Evolutionary conservation across 2,797 vertebrate species (phyloP).

Genomic region (Bradypus variegatus): DNA sequence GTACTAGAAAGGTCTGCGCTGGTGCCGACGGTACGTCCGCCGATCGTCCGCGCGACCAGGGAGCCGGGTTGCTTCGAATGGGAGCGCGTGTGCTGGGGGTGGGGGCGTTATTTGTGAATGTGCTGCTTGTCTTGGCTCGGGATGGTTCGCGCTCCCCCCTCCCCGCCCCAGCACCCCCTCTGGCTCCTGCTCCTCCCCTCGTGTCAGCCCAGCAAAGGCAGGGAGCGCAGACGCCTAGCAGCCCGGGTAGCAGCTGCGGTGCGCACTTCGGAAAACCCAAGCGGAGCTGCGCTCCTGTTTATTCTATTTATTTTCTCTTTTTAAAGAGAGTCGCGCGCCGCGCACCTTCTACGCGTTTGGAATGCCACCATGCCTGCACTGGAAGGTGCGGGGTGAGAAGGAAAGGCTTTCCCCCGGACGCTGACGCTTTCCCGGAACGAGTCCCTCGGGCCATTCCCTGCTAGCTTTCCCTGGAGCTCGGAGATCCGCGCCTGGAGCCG

Average conservation of each 20-base stretch:
- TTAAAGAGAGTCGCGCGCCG: neutral
- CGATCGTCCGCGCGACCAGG: neutral
- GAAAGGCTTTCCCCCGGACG: neutral
- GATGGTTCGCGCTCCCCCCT: conserved; percentile 34
- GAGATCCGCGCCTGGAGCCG: neutral
- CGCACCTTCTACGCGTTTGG: neutral
- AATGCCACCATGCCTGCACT: neutral
- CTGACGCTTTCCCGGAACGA: neutral
- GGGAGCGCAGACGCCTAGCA: conserved; percentile 45
- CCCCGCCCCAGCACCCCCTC: conserved; percentile 42
- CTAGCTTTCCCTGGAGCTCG: neutral
- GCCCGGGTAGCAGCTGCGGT: neutral
- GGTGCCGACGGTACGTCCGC: neutral
- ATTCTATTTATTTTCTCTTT: neutral
- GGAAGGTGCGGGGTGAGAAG: neutral
- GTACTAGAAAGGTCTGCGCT: neutral
- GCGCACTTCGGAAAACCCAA: neutral
- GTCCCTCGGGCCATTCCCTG: neutral
- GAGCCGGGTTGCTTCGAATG: conserved; percentile 37
- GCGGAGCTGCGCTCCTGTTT: neutral
- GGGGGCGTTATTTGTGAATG: conserved; percentile 54
- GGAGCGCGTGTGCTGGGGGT: conserved; percentile 52
- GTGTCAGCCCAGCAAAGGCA: conserved; percentile 53
- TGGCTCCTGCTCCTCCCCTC: conserved; percentile 53
- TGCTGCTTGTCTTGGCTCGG: conserved; percentile 53